Percentiles rank a stretch among this genome's conserved stretches.
These are phyloP conservation scores for Accipiter cooperii DNA, from an alignment of 2,113 vertebrate genomes.

Conservation along the genomic window DNA sequence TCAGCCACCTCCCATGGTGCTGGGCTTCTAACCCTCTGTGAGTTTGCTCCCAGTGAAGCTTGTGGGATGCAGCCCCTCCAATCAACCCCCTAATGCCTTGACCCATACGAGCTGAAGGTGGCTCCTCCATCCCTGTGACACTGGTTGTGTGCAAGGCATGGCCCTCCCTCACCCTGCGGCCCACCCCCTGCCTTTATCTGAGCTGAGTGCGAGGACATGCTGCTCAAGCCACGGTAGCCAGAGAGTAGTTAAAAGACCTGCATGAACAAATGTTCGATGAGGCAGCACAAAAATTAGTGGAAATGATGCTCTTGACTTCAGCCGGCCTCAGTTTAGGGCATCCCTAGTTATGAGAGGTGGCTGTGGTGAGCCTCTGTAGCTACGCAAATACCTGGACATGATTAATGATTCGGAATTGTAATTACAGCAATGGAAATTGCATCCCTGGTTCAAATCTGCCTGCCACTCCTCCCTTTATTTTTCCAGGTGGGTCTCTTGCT, in stretches of 20 bases:
- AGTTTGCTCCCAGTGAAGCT: accelerated
- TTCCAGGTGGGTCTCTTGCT: background rate
- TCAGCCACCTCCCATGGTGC: background rate
- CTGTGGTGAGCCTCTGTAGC: background rate
- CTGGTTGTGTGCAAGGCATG: background rate
- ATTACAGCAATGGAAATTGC: background rate
- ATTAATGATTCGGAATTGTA: background rate
- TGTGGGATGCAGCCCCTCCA: background rate
- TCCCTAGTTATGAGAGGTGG: background rate
- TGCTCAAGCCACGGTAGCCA: background rate
- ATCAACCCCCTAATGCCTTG: background rate
- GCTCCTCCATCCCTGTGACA: background rate
- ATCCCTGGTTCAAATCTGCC: background rate
- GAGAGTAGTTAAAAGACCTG: background rate
- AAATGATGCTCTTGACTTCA: background rate
- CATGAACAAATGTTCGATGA: background rate
- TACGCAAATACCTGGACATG: background rate
- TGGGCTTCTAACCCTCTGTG: background rate
- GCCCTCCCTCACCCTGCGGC: background rate
- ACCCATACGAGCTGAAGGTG: background rate
- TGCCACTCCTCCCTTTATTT: background rate
- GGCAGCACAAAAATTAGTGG: background rate
- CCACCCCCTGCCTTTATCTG: background rate
- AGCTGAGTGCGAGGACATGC: background rate
- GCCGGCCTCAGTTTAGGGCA: background rate